Base-by-base conservation (phyloP, 2,888 invertebrate species). In the Cotesia congregata region DNA sequence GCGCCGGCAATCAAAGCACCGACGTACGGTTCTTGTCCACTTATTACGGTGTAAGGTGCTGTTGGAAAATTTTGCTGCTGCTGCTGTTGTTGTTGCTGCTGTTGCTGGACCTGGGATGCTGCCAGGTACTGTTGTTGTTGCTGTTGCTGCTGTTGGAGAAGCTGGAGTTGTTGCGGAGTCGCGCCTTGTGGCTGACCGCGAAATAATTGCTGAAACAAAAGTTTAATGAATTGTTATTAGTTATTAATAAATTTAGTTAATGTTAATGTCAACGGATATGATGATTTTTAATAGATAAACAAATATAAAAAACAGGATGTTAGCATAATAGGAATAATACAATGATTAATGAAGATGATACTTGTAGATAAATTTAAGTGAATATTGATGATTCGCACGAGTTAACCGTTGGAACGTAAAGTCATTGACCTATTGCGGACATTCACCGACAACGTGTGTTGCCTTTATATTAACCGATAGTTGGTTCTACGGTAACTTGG, bases 31-130 rank as follows among this genome's bases (percentile, higher is more conserved):
- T 94, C 94, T 89, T 94, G 94, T 50, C 91, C 91, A 72, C 97
- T 94, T 90, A 96, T 97, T 85, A 97, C 94, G 85, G 97, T 95
- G 89, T 97, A 97, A 74, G 96, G 95, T 68, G 96, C 94, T 86
- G 96, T 94, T 77, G 94, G 93, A 86, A 95, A 94, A 59, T 94
- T 94, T 86, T 95, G 95, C 87, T 96, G 96, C 89, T 96, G 96
- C 85, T 95, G 93, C 89, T 93, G 93, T 84, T 92, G 93, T 89
- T 94, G 95, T 85, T 95, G 95, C 83, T 95, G 94, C 85, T 94
- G 94, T 86, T 94, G 93, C 85, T 93, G 93, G 80, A 95, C 93
- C 84, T 94, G 93, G 77, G 93, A 93, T 75, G 94, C 93, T 75
- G 92, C 90, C 90, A 94, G 90, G 80, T 91, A 92, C 79, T 91